These are phyloP conservation scores for Zaprionus obscuricornis DNA, from an alignment of 2,888 invertebrate genomes.

Conservation along the genomic window DNA sequence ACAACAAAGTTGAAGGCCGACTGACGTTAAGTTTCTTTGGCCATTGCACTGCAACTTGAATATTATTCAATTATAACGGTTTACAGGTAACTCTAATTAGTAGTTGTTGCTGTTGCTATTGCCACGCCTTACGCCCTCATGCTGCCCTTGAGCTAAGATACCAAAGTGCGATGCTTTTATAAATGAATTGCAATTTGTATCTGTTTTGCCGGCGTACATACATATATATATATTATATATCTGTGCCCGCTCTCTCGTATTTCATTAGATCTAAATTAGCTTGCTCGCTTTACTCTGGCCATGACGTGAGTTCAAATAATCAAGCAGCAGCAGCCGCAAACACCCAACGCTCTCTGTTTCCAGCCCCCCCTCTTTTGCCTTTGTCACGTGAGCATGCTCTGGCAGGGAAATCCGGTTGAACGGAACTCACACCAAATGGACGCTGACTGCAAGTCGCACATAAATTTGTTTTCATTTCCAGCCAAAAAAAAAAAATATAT, in stretches of 20 bases:
- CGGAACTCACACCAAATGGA: conserved; percentile 75
- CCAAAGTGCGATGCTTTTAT: conserved; percentile 42
- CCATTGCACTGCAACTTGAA: conserved; percentile 25
- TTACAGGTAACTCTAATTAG: conserved; percentile 49
- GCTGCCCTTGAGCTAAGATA: neutral
- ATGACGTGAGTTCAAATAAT: conserved; percentile 52
- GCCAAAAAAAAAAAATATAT: conserved; percentile 1
- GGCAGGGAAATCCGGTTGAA: conserved; percentile 60
- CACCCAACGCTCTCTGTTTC: neutral
- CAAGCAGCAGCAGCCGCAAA: conserved; percentile 1
- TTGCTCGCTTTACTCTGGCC: conserved; percentile 5
- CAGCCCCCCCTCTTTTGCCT: neutral
- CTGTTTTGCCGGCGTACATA: conserved; percentile 13
- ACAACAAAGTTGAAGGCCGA: conserved; percentile 31
- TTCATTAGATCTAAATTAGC: conserved; percentile 66
- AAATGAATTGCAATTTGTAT: conserved; percentile 70
- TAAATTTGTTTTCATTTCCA: conserved; percentile 55
- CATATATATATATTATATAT: conserved; percentile 15
- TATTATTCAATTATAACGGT: conserved; percentile 61
- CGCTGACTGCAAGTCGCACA: conserved; percentile 59
- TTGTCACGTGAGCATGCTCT: conserved; percentile 29
- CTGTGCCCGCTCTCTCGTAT: conserved; percentile 31
- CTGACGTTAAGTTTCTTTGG: no score
- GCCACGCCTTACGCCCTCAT: conserved; percentile 14
- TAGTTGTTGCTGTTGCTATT: no score